Percentiles rank a stretch among this genome's conserved stretches.
phyloP scores from a whole-genome alignment of 2,888 invertebrate genomes.

The Agrotis segetum region DNA sequence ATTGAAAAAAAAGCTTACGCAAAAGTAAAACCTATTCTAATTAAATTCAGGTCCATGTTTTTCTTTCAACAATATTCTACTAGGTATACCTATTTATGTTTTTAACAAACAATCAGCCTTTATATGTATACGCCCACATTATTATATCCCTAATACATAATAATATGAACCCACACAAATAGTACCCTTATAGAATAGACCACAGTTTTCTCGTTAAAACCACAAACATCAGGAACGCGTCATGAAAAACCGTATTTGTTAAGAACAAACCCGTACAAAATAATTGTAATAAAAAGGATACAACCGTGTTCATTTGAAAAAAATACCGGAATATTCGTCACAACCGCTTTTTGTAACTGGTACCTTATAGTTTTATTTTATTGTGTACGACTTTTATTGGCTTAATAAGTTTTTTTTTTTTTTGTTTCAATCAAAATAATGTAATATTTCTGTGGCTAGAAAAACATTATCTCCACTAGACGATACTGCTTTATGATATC shows the following conservation, averaged over 20 bases:
- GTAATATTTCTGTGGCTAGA: too few relatives aligned
- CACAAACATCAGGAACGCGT: constrained; percentile 35
- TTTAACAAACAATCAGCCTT: neutral
- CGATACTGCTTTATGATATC: too few relatives aligned
- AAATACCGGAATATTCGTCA: constrained; percentile 18
- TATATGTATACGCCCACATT: neutral
- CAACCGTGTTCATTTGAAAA: constrained; percentile 35
- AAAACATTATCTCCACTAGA: too few relatives aligned
- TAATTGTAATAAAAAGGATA: constrained; percentile 44
- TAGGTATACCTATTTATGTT: too few relatives aligned
- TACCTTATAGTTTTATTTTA: neutral
- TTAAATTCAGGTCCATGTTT: too few relatives aligned
- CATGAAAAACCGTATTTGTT: constrained; percentile 43
- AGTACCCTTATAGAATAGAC: neutral
- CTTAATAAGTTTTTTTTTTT: too few relatives aligned
- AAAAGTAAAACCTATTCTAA: too few relatives aligned
- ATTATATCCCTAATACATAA: neutral
- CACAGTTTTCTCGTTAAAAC: constrained; percentile 32
- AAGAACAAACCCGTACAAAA: constrained; percentile 32
- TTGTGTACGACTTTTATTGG: constrained; percentile 16
- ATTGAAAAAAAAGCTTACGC: too few relatives aligned
- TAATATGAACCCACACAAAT: too few relatives aligned
- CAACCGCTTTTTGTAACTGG: constrained; percentile 14
- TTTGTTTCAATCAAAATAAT: too few relatives aligned
- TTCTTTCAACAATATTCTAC: neutral